A percentile compares a stretch with the other conserved stretches of the same genome.
Evolutionary conservation across 92 coral and sea anemone species (phyloP).

Genomic region (Porites cylindrica): DNA sequence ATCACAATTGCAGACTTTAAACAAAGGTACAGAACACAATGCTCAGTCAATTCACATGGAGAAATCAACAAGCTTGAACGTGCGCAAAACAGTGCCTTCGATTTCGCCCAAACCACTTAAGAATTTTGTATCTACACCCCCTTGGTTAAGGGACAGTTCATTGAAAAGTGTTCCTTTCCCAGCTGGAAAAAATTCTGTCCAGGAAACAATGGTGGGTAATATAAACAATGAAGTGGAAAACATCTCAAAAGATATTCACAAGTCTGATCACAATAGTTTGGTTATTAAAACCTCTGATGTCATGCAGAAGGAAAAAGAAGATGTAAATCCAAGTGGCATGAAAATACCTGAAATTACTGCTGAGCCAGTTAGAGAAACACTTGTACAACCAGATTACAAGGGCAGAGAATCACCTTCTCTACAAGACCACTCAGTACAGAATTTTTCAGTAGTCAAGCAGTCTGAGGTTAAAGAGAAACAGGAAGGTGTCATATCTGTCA

Average conservation of each 20-base stretch:
- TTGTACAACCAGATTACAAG: neutral
- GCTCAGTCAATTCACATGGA: slow-evolving; percentile 23
- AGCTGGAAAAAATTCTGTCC: slow-evolving; percentile 3
- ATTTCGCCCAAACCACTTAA: slow-evolving; percentile 55
- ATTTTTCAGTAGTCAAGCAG: slow-evolving; percentile 24
- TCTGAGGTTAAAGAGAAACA: neutral
- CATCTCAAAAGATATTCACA: neutral
- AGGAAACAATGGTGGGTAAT: slow-evolving; percentile 24
- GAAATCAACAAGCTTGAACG: slow-evolving; percentile 22
- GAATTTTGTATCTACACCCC: slow-evolving; percentile 48
- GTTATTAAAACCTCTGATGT: neutral
- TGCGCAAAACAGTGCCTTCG: neutral
- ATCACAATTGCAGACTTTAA: slow-evolving; percentile 21
- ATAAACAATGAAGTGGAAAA: neutral
- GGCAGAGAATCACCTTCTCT: neutral
- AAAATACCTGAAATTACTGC: neutral
- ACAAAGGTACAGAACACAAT: slow-evolving; percentile 13
- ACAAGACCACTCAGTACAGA: neutral
- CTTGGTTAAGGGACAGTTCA: slow-evolving; percentile 48
- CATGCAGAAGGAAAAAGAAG: neutral
- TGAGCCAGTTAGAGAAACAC: neutral
- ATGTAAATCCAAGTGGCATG: neutral
- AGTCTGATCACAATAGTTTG: neutral
- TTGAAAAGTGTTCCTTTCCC: slow-evolving; percentile 2
- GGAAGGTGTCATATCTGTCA: neutral